Percentiles rank a stretch among this genome's conserved stretches.
These are phyloP conservation scores for Brienomyrus brachyistius DNA, from an alignment of 2,113 vertebrate species.

Conservation along the genomic window DNA sequence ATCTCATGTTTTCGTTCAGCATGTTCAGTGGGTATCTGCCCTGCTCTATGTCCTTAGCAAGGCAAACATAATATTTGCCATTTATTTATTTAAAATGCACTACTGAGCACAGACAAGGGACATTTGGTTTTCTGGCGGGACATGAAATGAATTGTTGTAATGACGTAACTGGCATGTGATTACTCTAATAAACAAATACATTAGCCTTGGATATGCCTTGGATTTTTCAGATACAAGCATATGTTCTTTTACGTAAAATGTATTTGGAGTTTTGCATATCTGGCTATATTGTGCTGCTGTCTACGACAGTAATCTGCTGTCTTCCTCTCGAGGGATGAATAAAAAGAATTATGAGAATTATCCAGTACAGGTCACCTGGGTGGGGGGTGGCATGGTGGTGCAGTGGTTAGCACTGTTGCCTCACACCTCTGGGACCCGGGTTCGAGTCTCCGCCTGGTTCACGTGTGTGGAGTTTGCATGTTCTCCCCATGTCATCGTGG, in stretches of 20 bases:
- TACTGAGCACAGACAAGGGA: not conserved
- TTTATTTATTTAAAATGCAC: not conserved
- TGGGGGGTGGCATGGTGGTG: too few species aligned
- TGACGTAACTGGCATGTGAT: not conserved
- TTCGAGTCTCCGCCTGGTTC: too few species aligned
- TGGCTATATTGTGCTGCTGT: not conserved
- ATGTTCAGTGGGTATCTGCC: not conserved
- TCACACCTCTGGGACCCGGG: too few species aligned
- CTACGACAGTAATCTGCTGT: not conserved
- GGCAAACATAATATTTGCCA: not conserved
- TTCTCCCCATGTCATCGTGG: too few species aligned
- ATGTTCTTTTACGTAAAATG: not conserved
- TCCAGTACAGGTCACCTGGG: not conserved
- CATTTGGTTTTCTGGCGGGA: not conserved
- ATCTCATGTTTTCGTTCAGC: not conserved
- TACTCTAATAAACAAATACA: not conserved
- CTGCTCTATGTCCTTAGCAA: not conserved
- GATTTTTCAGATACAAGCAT: not conserved
- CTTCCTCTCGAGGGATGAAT: not conserved
- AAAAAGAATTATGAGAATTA: not conserved
- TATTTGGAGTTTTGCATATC: not conserved
- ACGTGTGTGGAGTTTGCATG: too few species aligned
- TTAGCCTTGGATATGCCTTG: not conserved
- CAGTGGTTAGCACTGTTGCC: too few species aligned
- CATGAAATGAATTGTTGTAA: not conserved